Base-by-base conservation (phyloP, 2,888 invertebrate genomes). In the Hoplodrina ambigua region DNA sequence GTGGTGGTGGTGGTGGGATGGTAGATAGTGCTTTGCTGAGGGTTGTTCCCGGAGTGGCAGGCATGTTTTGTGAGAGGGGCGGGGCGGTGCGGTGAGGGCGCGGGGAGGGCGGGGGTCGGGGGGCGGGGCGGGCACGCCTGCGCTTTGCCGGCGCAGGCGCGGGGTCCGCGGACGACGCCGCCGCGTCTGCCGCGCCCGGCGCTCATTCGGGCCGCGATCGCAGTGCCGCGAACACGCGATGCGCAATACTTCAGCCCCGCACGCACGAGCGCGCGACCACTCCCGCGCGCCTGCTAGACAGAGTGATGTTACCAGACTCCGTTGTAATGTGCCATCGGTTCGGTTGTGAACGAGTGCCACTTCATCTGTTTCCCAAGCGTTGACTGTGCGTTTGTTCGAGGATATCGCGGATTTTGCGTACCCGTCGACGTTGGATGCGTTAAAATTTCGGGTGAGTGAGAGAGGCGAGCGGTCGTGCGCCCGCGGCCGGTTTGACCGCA, bases 371-470 rank as follows among this genome's bases (percentile, higher is more conserved):
- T 90, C 94, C 94, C 78, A 93, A 94, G 89, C 94, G 94, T 89
- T 94, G 93, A 94, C 85, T 87, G 86, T 85, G 86, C 86, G 80
- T 77, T 78, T 80, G 83, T 80, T 86, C 85, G 86, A 87, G 88
- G 89, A 89, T 89, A 90, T 89, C 87, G 92, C 92, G 89, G 92
- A 93, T 93, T 92, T 91, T 92, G 91, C 91, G 91, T 90, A 90
- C 91, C 90, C 88, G 90, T 90, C 92, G 90, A 91, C 94, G 94
- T 94, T 94, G 95, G 95, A 95, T 95, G 95, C 94, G 92, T 94
- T 94, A 91, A 94, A 92, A 95, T 94, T 95, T 95, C 91, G 94
- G 95, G 95, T 95, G 94, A 94, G 95, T 94, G 94, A 94, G 95
- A 91, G 92, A 92, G 91, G 89, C 92, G 92, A 90, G 88, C 89